Evolutionary conservation across 2,113 vertebrate species (phyloP).

Genomic region (Marmota flaviventris): DNA sequence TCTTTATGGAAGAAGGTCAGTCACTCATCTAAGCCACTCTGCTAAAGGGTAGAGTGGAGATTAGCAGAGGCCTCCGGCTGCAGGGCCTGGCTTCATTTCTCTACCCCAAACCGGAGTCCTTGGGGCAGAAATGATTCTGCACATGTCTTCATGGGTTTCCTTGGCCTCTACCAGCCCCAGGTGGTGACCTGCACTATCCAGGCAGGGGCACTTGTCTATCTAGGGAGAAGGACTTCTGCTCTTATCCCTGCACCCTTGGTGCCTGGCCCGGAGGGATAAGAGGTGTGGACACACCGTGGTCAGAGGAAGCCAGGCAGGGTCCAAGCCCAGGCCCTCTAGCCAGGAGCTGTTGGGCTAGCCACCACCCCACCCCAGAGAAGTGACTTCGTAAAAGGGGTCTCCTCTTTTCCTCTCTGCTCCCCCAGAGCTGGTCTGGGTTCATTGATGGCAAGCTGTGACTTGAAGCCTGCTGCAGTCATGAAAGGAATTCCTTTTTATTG

Average conservation of each 20-base stretch:
- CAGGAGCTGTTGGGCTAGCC: background rate
- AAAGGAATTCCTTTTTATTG: background rate
- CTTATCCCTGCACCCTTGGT: background rate
- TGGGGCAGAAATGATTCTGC: background rate
- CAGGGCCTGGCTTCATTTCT: background rate
- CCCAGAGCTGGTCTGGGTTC: background rate
- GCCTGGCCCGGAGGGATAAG: background rate
- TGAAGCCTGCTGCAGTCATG: background rate
- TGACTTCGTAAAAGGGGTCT: background rate
- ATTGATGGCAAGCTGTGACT: background rate
- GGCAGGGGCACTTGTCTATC: background rate
- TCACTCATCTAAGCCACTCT: fast-evolving
- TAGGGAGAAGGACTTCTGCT: background rate
- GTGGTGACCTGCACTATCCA: fast-evolving
- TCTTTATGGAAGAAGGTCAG: background rate
- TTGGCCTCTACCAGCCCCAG: fast-evolving
- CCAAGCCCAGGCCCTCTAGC: background rate
- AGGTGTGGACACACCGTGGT: background rate
- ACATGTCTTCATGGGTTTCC: background rate
- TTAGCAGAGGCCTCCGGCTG: background rate
- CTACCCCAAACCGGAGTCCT: background rate
- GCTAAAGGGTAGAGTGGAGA: background rate
- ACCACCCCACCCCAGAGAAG: background rate
- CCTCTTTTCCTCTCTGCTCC: background rate
- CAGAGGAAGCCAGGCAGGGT: background rate